Base-by-base conservation (phyloP, 2,797 vertebrate species). In the Cryptoblepharus egeriae region DNA sequence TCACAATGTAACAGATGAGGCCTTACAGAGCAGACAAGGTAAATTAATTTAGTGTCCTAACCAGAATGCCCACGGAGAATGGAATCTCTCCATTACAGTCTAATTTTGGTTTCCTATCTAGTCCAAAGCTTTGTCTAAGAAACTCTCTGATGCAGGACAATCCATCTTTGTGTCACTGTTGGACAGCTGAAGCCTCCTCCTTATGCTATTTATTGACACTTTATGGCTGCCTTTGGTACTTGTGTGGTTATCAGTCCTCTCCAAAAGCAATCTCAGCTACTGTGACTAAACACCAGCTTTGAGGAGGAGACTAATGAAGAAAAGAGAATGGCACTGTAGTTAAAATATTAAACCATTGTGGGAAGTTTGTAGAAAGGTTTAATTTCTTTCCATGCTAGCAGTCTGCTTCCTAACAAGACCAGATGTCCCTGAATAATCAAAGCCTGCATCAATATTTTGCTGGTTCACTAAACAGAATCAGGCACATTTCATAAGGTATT, bases 141-240 rank as follows among this genome's bases (percentile, higher is more conserved):
- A 95, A 92, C 88, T 92, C 91, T 93, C 87, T 87, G 92, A 92
- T 90, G 81, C 89, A 91, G 82, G 85, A 83, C 92, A 92, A 97
- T 96, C 95, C 94, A 94, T 96, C 95, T 96, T 95, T 35, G 35
- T 95, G 94, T 94, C 95, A 91, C 93, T 87, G 0, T 12, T 84
- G 87, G 92, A 95, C 93, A 92, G 91, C 88, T 94, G 90, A 94
- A 93, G 82, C 87, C 90, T 94, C 90, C 89, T 94, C 92, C 91
- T 94, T 94, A 93, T 92, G 92, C 92, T 93, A 93, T 95, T 94
- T 94, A 95, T 95, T 96, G 95, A 95, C 93, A 95, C 87, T 95
- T 94, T 93, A 90, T 93, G 90, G 92, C 88, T 93, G 93, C 93
- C 89, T 93, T 92, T 92, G 93, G 93, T 95, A 93, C 92, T 93